Base-by-base conservation (phyloP, 1,140 invertebrate genomes). In the Mylabris phalerata region DNA sequence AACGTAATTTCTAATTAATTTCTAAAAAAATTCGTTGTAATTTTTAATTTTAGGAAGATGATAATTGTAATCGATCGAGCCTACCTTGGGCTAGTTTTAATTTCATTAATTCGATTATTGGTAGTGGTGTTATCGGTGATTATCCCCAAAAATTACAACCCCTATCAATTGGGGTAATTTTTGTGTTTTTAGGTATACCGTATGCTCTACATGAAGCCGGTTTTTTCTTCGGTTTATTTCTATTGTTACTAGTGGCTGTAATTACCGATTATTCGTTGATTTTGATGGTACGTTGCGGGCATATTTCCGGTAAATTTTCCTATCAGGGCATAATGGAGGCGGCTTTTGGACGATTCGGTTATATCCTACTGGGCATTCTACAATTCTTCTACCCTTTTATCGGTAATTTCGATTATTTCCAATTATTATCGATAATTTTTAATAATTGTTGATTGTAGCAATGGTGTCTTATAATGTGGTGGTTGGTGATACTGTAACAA, bases 391-490 rank as follows among this genome's bases (percentile, higher is more conserved):
- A 93, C 77, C 92, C 90, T 9, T 89, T 93, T 64, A 87, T 93
- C 68, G 90, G 90, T 91, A 78, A 80, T 77, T 75, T 46, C 26
- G 4, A 13, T 27, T 27, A n/a, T 9, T 46, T 46, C 7, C 6
- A 51, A 40, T 10, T 11, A 48, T 11, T 47, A 39, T 13, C 26
- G 43, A 11, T 55, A 47, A 27, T n/a, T 45, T 63, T 82, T 81
- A 26, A 19, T 19, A 19, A 19, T 19, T 19, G 1, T 19, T 19
- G 19, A 19, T 19, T 19, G 19, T 76, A 92, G 90, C 91, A 1
- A 93, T 93, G 89, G 87, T 93, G 32, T 92, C 89, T 46, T 93
- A 94, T 72, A 93, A 94, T 72, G 85, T 93, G 4, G 91, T 93
- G 32, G 90, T 93, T 19, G 91, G 90, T 27, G 92, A 94, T 72